phyloP scores from a whole-genome alignment of 2,113 vertebrate species.

The Dipodomys ordii region DNA sequence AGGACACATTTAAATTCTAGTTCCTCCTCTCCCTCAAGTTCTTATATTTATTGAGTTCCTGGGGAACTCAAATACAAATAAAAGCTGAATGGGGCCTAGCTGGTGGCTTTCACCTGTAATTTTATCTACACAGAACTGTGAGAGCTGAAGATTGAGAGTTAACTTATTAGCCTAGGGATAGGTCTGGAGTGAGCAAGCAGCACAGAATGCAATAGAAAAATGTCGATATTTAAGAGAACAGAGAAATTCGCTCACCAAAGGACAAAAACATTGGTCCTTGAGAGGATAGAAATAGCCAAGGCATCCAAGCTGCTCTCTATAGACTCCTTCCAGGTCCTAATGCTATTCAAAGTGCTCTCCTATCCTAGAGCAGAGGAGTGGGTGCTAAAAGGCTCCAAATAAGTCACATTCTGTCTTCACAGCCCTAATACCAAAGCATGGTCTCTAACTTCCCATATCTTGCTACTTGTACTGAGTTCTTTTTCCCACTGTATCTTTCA shows the following conservation, averaged over 20 bases:
- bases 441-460: neutral
- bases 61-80: no score
- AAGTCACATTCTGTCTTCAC: neutral
- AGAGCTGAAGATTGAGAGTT: no score
- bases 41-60: neutral
- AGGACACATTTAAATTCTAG: neutral
- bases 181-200: neutral
- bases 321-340: neutral
- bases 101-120: no score
- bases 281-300: neutral
- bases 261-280: constrained; percentile 11
- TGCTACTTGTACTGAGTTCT: neutral
- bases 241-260: constrained; percentile 9
- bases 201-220: neutral
- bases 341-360: neutral
- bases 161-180: neutral
- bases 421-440: neutral
- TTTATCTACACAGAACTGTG: no score
- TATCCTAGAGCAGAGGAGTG: neutral
- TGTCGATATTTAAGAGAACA: neutral
- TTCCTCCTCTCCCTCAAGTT: neutral
- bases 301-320: neutral
- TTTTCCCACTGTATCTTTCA: constrained; percentile 31
- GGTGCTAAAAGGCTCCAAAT: neutral
- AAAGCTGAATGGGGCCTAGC: no score